Evolutionary conservation across 2,888 invertebrate genomes (phyloP), one percentile per base, ranked within the genome.

Genomic region (Apomyelois bistriatella): DNA sequence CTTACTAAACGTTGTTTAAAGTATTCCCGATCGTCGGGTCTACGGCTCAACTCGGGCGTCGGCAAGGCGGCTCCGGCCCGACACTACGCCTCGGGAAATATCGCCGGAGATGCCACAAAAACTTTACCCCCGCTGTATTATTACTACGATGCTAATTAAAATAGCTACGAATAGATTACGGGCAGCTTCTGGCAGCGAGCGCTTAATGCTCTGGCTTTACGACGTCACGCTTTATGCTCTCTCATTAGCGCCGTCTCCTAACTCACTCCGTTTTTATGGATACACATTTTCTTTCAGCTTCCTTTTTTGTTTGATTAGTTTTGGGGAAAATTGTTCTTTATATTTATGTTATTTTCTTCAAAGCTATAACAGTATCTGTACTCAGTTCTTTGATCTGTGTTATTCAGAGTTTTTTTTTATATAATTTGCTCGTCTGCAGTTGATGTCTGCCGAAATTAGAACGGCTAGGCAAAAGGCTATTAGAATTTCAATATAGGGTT

Each of bases 141-240:
- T 85, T 81, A 80, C 81, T 83, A 79, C 77, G 78, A 82, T 82
- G 85, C 85, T 86, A 89, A 88, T 88, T 88, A 88, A 88, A 87
- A 89, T 85, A 86, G 82, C 84, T 84, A 74, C 77, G 84, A 85
- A 86, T 87, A 89, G 87, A 87, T 87, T 82, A 86, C 82, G 78
- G 80, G 74, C 82, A 83, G 82, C 83, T 87, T 82, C 85, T 85
- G 85, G 83, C 84, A 74, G 76, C 72, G 77, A 68, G 76, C 73
- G 81, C 82, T 85, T 88, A 88, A 87, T 87, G 86, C 81, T 75
- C 79, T 80, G 79, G 76, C 82, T 87, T 88, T 88, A 88, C 81
- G 88, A 84, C 85, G 85, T 84, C 82, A 86, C 84, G 85, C 84
- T 88, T 85, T 86, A 87, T 86, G 84, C 82, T 72, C 81, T 77